A percentile compares a stretch with the other conserved stretches of the same genome.
Conservation (phyloP, 2,797 vertebrate genomes). For the Erpetoichthys calabaricus region DNA sequence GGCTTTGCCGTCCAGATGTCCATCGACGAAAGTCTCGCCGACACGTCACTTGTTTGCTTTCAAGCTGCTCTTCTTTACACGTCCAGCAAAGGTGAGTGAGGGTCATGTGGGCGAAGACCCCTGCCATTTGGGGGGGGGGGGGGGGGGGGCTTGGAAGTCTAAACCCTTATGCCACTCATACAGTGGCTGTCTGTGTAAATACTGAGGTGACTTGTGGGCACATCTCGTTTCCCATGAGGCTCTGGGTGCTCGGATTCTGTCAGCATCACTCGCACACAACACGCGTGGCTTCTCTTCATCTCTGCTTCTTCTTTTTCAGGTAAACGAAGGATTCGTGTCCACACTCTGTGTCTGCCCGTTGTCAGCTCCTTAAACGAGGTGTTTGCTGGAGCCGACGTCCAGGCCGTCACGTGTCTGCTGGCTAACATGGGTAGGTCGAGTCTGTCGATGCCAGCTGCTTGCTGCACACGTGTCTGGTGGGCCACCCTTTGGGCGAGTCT, state of each 20-base stretch:
- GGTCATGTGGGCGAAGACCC: no score
- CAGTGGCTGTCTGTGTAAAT: no score
- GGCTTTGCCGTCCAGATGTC: constrained; percentile 94
- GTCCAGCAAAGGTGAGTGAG: constrained; percentile 81
- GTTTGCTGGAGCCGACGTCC: constrained; percentile 81
- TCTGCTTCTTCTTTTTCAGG: constrained; percentile 39
- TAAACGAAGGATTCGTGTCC: constrained; percentile 84
- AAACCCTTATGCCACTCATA: no score
- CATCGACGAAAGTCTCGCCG: constrained; percentile 80
- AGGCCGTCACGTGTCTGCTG: constrained; percentile 78
- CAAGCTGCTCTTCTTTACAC: constrained; percentile 93
- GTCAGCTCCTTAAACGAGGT: constrained; percentile 80
- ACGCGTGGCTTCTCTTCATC: background rate
- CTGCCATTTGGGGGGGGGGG: no score
- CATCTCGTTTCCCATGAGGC: no score
- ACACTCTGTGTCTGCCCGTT: constrained; percentile 86
- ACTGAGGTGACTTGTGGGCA: background rate
- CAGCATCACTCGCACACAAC: no score
- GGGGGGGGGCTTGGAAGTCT: no score
- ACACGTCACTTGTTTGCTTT: constrained; percentile 86
- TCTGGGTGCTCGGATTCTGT: no score
- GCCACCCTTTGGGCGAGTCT: no score
- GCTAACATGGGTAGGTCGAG: constrained; percentile 87
- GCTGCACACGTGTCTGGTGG: no score
- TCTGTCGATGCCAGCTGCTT: no score